These are phyloP conservation scores for Pyrrhia umbra DNA, from an alignment of 2,888 invertebrate genomes.

Conservation along the genomic window DNA sequence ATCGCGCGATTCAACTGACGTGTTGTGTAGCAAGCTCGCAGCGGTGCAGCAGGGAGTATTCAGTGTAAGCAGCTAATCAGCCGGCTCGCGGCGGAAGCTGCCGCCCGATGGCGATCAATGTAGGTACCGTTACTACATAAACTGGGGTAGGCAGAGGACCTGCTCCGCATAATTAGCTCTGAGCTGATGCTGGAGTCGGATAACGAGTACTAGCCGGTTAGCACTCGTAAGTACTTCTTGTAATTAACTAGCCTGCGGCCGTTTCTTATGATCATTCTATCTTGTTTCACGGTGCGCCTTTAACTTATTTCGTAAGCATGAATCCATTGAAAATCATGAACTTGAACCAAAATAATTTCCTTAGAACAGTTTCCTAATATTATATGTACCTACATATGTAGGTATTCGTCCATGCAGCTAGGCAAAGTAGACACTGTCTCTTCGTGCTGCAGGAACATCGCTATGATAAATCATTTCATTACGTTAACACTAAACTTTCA, in stretches of 20 bases:
- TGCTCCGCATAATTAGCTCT: slow-evolving; percentile 14
- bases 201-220: slow-evolving; percentile 9
- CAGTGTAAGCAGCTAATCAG: slow-evolving; percentile 29
- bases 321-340: too few relatives aligned
- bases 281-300: too few relatives aligned
- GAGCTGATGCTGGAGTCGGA: slow-evolving; percentile 3
- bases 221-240: background rate
- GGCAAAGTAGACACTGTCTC: too few relatives aligned
- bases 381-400: too few relatives aligned
- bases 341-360: too few relatives aligned
- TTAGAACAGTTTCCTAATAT: too few relatives aligned
- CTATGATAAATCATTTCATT: too few relatives aligned
- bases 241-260: background rate
- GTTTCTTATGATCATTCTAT: background rate
- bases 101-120: slow-evolving; percentile 15
- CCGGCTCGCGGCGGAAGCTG: slow-evolving; percentile 38
- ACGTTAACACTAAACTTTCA: too few relatives aligned
- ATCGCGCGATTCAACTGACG: background rate
- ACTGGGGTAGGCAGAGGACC: slow-evolving; percentile 20
- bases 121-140: slow-evolving; percentile 40
- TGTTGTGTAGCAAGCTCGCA: background rate
- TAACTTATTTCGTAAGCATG: too few relatives aligned
- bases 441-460: too few relatives aligned
- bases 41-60: too few relatives aligned
- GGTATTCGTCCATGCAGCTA: too few relatives aligned